Evolutionary conservation across 2,888 invertebrate species (phyloP).

Genomic region (Nymphalis polychloros): DNA sequence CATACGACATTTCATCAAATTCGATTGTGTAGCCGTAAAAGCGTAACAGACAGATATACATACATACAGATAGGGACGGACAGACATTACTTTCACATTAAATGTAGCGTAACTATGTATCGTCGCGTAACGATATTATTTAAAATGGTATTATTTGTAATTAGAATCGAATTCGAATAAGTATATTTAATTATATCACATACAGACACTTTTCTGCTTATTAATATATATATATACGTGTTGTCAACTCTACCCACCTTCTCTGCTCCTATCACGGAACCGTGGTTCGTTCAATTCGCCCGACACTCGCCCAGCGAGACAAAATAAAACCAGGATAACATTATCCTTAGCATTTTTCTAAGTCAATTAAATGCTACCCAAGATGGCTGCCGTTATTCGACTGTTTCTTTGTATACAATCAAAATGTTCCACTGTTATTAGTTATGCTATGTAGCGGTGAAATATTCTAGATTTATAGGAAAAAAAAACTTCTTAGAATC

Average conservation of each 20-base stretch:
- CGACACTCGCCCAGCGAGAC: conserved; percentile 48
- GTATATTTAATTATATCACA: no score
- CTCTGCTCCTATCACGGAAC: conserved; percentile 48
- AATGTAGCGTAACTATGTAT: no score
- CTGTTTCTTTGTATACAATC: conserved; percentile 51
- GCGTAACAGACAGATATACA: no score
- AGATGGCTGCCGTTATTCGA: conserved; percentile 55
- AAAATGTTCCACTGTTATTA: conserved; percentile 65
- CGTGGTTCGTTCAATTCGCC: conserved; percentile 50
- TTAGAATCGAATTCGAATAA: no score
- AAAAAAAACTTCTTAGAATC: conserved; percentile 11
- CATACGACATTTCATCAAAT: no score
- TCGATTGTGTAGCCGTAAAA: no score
- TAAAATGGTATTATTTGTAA: no score
- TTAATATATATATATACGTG: conserved; percentile 2
- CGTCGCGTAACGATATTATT: no score
- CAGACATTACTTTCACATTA: no score
- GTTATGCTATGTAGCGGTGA: conserved; percentile 44
- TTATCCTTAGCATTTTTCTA: conserved; percentile 58
- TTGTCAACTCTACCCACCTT: conserved; percentile 9
- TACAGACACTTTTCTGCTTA: no score
- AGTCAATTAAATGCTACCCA: conserved; percentile 71
- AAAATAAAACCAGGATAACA: conserved; percentile 50
- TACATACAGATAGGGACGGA: no score
- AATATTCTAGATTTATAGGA: conserved; percentile 26